Evolutionary conservation across 2,113 vertebrate genomes (phyloP).

Genomic region (Plotosus lineatus): DNA sequence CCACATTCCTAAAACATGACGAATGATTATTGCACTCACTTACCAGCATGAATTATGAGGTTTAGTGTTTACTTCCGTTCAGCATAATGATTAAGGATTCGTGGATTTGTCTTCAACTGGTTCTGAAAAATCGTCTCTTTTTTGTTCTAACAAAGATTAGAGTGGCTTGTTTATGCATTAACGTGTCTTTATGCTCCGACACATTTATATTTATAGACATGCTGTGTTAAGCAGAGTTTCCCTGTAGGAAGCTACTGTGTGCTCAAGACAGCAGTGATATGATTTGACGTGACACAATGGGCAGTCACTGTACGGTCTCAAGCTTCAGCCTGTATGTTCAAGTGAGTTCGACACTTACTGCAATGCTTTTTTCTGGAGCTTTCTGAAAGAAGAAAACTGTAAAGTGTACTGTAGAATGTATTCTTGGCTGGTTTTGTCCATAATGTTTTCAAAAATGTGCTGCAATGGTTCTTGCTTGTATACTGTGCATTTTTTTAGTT

Average conservation of each 20-base stretch:
- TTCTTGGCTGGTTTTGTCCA: too few relatives aligned
- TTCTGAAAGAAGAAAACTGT: background rate
- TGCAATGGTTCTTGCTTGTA: background rate
- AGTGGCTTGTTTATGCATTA: slow-evolving; percentile 1
- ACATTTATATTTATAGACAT: slow-evolving; percentile 13
- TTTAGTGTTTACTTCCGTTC: background rate
- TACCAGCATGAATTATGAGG: slow-evolving; percentile 4
- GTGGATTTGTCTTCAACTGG: slow-evolving; percentile 26
- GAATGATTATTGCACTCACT: background rate
- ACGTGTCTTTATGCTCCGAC: background rate
- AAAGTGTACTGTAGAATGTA: background rate
- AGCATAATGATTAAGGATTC: background rate
- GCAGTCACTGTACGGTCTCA: background rate
- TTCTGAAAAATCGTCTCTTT: background rate
- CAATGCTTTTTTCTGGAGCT: background rate
- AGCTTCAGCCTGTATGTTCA: background rate
- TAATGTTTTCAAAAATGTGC: background rate
- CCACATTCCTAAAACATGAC: background rate
- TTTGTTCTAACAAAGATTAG: background rate
- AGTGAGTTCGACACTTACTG: background rate
- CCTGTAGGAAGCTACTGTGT: background rate
- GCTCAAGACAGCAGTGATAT: slow-evolving; percentile 6
- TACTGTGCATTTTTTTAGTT: background rate
- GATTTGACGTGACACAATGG: slow-evolving; percentile 3
- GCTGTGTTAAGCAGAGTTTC: background rate